Base-by-base conservation (phyloP, 2,797 vertebrate species). In the Todus mexicanus region DNA sequence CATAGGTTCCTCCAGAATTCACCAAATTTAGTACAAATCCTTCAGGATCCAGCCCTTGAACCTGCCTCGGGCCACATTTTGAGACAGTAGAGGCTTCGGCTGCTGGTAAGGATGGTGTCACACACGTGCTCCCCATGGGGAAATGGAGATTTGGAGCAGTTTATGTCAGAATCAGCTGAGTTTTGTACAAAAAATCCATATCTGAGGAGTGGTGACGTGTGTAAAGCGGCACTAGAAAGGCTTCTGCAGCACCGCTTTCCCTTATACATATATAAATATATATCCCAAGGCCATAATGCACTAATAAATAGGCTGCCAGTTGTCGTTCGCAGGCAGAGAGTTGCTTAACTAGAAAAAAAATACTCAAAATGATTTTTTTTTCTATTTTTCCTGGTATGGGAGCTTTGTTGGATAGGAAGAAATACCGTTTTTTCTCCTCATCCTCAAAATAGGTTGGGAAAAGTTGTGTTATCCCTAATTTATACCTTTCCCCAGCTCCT, bases 121-220 rank as follows among this genome's bases (percentile, higher is more conserved):
- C 16, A 7, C 1, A 1, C 2, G 0, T 11, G 10, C 4, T 65
- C 25, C 80, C 25, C 3, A 0, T 0, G 2, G 51, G 26, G 23
- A 74, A 72, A 33, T 2, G 10, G 22, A 31, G 57, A 65, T 54
- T 88, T 43, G 57, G 69, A 25, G 70, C 0, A 1, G 12, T 80
- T 84, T 65, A 43, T 11, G 7, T 25, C 64, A 35, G 65, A 80
- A 60, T 65, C 45, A 50, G 45, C 7, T 37, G 29, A 21, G 57
- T 27, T 35, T 35, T 17, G 26, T 1, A 2, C 4, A 25, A 19
- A 37, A 63, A 37, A 50, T 15, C 3, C 15, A 2, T 42, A 37
- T 65, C 38, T 37, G 45, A 65, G 40, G 65, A 15, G 31, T 14
- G 51, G 31, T 76, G 76, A n/a, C 38, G 6, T 1, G 6, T 19